Evolutionary conservation across 2,113 vertebrate genomes (phyloP), one percentile per base, ranked within the genome.

Genomic region (Cynoglossus semilaevis): DNA sequence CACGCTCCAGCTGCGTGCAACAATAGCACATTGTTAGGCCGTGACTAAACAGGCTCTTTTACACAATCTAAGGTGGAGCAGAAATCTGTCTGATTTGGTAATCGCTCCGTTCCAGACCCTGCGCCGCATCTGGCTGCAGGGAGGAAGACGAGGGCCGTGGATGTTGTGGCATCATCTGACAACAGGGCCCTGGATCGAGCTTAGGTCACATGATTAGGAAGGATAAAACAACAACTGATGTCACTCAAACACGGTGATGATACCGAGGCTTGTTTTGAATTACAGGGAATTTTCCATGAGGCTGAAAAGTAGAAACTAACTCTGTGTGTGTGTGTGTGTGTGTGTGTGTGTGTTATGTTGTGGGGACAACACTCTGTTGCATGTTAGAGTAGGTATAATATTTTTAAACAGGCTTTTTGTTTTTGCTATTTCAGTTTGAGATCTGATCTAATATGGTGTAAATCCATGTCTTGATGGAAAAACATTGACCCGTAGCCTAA

Each of bases 211-310:
- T 74, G 76, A 87, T 86, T 80, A 84, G 75, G 84, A 81, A 82
- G 78, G 63, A 84, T 86, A 79, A 80, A 82, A 82, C 77, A 82
- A 81, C 77, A 80, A 78, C 73, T 83, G 84, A 86, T 81, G 80
- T 85, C 74, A 87, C 76, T 75, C 69, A 72, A 73, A 80, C 63
- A 6, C 18, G 51, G 52, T 80, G 82, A 87, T 80, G 79, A 57
- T 74, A 86, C 81, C 79, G 77, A 52, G 74, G 79, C 79, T 87
- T 85, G 81, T 86, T 88, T 86, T 80, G 72, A 73, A 81, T 84
- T 84, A 87, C 79, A 70, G 64, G 72, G 66, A 53, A 71, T 72
- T 89, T 86, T 86, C 85, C 83, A 76, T 75, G 57, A 81, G 79
- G 59, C 62, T 61, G 22, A 67, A 58, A 50, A 74, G 59, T 72